Base-by-base conservation (phyloP, 2,113 vertebrate genomes). In the Pachycephala philippinensis region DNA sequence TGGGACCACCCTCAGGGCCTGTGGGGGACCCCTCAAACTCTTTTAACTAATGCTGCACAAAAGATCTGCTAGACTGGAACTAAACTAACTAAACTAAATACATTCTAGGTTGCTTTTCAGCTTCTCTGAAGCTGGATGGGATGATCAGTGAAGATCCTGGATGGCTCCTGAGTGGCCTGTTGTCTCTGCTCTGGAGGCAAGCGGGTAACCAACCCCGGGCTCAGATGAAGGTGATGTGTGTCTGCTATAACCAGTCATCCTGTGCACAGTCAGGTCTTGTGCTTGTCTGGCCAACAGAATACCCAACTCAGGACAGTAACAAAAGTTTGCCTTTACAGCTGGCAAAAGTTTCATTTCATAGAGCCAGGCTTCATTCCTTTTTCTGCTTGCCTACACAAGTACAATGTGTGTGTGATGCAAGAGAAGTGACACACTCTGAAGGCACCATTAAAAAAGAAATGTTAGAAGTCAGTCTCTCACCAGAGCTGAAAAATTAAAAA, bases 401-500 rank as follows among this genome's bases (percentile, higher is more conserved):
- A 23, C 0, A 26, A 13, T 10, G 10, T 54, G 10, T 64, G 40
- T 10, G 35, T 44, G 40, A 49, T 13, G 20, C 2, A 53, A 39
- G 16, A 23, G 9, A 85, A 54, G 13, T 11, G 13, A 70, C 4
- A 3, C 4, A 47, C 13, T 42, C 37, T 33, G 10, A 53, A 44
- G 2, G 23, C 8, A 63, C 15, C 3, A 2, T 14, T 18, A 84
- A 22, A 70, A 52, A 81, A 35, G 7, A 31, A 50, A 53, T 19
- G 7, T 64, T 69, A 54, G 21, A 88, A 89, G 23, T 72, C 20
- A 85, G 37, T 87, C 45, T 69, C n/a, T 77, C 59, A 87, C 44
- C 65, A 87, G 40, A 60, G 68, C 27, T 70, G 79, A 78, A 79
- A 92, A 96, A 92, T 95, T 84, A 96, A 95, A 96, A 95, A 93